Evolutionary conservation across 2,797 vertebrate genomes (phyloP).

Genomic region (Gambusia yucatana): DNA sequence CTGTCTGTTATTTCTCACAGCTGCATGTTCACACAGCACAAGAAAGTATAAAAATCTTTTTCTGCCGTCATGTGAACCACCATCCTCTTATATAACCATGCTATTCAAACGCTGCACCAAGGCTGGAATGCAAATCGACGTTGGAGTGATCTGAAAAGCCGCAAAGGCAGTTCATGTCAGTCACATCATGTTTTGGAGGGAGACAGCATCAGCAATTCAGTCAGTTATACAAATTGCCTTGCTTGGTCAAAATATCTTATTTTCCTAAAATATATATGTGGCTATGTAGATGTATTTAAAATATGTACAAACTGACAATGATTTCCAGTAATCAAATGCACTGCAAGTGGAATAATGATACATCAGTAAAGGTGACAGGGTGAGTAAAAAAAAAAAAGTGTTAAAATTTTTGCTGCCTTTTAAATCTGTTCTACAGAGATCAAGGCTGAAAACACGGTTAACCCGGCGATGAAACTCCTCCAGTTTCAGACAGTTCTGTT

Average conservation of each 20-base stretch:
- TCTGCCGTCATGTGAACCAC: conserved; percentile 39
- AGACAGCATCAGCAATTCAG: conserved; percentile 22
- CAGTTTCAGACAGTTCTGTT: conserved; percentile 65
- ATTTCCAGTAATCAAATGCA: background rate
- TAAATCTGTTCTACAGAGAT: conserved; percentile 51
- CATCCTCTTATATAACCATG: conserved; percentile 37
- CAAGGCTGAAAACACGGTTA: conserved; percentile 71
- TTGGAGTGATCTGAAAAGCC: conserved; percentile 20
- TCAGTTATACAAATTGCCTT: conserved; percentile 1
- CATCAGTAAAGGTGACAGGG: conserved; percentile 32
- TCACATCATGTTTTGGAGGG: conserved; percentile 17
- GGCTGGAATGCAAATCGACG: conserved; percentile 31
- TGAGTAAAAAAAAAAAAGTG: conserved; percentile 23
- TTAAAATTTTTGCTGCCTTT: conserved; percentile 48
- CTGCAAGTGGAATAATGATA: conserved; percentile 4
- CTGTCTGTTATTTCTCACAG: conserved; percentile 4
- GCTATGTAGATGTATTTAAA: background rate
- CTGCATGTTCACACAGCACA: conserved; percentile 30
- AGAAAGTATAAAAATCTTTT: conserved; percentile 17
- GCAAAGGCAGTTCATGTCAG: conserved; percentile 10
- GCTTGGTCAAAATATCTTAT: conserved; percentile 11
- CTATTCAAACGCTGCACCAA: conserved; percentile 31
- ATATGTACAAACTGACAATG: background rate
- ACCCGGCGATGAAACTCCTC: conserved; percentile 64
- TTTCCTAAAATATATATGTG: background rate